These are phyloP conservation scores for Cyprinus carpio DNA, from an alignment of 2,113 vertebrate species.

Conservation along the genomic window DNA sequence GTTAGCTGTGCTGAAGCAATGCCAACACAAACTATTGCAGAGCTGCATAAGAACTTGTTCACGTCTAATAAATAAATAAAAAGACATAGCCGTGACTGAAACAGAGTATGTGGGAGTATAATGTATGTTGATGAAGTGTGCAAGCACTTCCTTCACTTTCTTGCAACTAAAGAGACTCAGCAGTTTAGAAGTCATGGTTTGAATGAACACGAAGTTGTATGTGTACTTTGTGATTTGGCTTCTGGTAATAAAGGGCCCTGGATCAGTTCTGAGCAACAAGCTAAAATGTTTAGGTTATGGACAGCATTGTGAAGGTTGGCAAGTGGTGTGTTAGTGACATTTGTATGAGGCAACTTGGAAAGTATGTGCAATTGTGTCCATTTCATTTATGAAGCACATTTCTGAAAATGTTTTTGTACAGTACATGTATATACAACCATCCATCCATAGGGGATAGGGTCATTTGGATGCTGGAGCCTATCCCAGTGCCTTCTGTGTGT, in stretches of 20 bases:
- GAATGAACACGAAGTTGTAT: background rate
- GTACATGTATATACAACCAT: background rate
- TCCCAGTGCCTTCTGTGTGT: background rate
- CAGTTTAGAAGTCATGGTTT: slow-evolving; percentile 13
- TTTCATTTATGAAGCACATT: background rate
- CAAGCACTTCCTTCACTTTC: background rate
- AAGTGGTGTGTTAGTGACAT: background rate
- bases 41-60: slow-evolving; percentile 36
- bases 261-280: background rate
- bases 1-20: slow-evolving; percentile 29
- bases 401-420: background rate
- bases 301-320: background rate
- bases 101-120: slow-evolving; percentile 11
- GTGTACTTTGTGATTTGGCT: background rate
- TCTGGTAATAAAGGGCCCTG: background rate
- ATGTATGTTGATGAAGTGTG: slow-evolving; percentile 15
- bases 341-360: background rate
- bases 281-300: slow-evolving; percentile 14
- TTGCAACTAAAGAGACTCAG: background rate
- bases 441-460: background rate
- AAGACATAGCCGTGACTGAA: slow-evolving; percentile 33
- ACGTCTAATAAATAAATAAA: slow-evolving; percentile 40
- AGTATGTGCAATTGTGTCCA: background rate
- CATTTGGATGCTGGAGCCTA: background rate
- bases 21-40: slow-evolving; percentile 52